These are phyloP conservation scores for Entomobrya proxima DNA, from an alignment of 2,888 invertebrate genomes.

Conservation along the genomic window DNA sequence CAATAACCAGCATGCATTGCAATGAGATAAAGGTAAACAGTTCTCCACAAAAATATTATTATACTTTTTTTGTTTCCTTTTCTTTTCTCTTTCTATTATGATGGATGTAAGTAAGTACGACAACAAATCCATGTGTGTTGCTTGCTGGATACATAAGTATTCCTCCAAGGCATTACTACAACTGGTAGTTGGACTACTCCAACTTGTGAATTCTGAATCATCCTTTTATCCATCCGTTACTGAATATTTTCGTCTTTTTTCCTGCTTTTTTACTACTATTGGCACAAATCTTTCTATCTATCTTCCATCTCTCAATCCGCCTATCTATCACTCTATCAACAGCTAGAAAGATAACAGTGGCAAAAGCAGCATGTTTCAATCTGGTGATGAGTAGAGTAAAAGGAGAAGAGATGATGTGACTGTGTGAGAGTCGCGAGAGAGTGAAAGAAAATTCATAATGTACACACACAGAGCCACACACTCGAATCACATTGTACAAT, in stretches of 20 bases:
- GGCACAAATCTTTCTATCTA: constrained; percentile 52
- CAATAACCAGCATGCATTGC: neutral
- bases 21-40: constrained; percentile 26
- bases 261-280: constrained; percentile 31
- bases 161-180: constrained; percentile 60
- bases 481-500: constrained; percentile 19
- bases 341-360: neutral
- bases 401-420: neutral
- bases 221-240: constrained; percentile 56
- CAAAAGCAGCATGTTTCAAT: neutral
- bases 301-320: constrained; percentile 16
- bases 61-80: constrained; percentile 14
- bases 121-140: constrained; percentile 19
- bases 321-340: constrained; percentile 55
- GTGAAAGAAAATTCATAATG: constrained; percentile 59
- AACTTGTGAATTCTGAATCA: neutral
- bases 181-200: neutral
- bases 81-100: constrained; percentile 22
- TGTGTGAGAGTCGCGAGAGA: neutral
- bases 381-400: too few species aligned
- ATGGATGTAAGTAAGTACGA: constrained; percentile 24
- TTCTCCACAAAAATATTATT: constrained; percentile 2
- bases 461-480: constrained; percentile 30
- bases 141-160: too few species aligned
- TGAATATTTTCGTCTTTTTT: constrained; percentile 53